phyloP scores from a whole-genome alignment of 2,113 vertebrate species.

The Poeciliopsis occidentalis region DNA sequence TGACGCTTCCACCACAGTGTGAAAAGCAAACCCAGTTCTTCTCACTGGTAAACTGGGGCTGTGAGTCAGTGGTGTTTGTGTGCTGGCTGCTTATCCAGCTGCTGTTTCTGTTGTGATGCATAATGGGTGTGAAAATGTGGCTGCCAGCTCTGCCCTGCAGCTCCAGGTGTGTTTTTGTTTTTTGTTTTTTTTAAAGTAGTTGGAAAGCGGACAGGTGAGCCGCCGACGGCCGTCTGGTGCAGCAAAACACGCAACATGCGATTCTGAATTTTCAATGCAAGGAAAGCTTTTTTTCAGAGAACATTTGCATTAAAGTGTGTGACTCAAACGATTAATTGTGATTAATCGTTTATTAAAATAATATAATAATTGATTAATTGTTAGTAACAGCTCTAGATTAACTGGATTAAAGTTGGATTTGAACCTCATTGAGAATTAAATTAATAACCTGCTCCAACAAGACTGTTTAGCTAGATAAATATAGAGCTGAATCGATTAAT shows the following conservation, averaged over 20 bases:
- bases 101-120: slow-evolving; percentile 45
- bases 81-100: slow-evolving; percentile 36
- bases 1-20: slow-evolving; percentile 59
- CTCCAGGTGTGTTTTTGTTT: slow-evolving; percentile 74
- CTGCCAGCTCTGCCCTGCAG: slow-evolving; percentile 37
- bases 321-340: no score
- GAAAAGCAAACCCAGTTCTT: slow-evolving; percentile 69
- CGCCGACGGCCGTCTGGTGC: not conserved
- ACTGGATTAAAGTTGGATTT: no score
- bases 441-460: no score
- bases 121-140: slow-evolving; percentile 60
- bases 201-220: slow-evolving; percentile 17
- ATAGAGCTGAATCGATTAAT: no score
- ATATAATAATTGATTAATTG: no score
- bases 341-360: no score
- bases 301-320: slow-evolving; percentile 7
- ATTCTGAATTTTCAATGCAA: not conserved
- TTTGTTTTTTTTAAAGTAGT: slow-evolving; percentile 47
- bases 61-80: slow-evolving; percentile 35
- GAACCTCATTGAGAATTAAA: no score
- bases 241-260: slow-evolving; percentile 1
- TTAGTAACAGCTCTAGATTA: no score
- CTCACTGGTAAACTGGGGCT: slow-evolving; percentile 34
- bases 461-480: no score
- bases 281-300: slow-evolving; percentile 27